Conservation (phyloP, 2,888 invertebrate species). For the Lumbricus terrestris region DNA sequence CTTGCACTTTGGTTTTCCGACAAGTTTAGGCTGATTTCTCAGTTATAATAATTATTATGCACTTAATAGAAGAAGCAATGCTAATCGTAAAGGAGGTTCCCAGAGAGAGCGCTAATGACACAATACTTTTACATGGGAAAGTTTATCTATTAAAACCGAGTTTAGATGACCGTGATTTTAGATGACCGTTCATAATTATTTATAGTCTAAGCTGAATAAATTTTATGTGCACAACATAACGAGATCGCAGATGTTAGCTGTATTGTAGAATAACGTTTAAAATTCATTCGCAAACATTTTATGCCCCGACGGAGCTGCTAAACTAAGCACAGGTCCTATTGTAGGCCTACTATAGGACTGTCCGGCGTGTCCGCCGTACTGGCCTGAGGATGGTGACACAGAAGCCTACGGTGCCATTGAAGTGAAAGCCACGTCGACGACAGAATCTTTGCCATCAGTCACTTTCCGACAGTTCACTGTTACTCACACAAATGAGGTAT, state of each 20-base stretch:
- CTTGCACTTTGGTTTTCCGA: not conserved
- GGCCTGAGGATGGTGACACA: not conserved
- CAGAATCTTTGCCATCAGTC: not conserved
- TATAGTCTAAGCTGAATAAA: too few relatives aligned
- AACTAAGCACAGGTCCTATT: not conserved
- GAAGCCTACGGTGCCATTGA: not conserved
- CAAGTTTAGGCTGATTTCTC: not conserved
- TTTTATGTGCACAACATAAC: not conserved
- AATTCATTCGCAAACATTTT: not conserved
- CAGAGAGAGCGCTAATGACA: not conserved
- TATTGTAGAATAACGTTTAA: not conserved
- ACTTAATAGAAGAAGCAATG: not conserved
- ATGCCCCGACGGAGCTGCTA: not conserved
- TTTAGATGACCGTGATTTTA: too few relatives aligned
- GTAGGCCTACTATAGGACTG: too few relatives aligned
- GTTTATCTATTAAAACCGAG: not conserved
- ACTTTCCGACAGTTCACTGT: not conserved
- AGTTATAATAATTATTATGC: not conserved
- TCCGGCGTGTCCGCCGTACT: not conserved
- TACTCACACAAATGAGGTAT: not conserved
- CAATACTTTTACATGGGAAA: not conserved
- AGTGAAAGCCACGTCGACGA: not conserved
- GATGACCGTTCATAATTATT: too few relatives aligned
- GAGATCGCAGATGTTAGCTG: too few relatives aligned
- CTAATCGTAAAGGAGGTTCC: not conserved